Conservation (phyloP, 2,888 invertebrate genomes). For the Acrocyrtus sp. region DNA sequence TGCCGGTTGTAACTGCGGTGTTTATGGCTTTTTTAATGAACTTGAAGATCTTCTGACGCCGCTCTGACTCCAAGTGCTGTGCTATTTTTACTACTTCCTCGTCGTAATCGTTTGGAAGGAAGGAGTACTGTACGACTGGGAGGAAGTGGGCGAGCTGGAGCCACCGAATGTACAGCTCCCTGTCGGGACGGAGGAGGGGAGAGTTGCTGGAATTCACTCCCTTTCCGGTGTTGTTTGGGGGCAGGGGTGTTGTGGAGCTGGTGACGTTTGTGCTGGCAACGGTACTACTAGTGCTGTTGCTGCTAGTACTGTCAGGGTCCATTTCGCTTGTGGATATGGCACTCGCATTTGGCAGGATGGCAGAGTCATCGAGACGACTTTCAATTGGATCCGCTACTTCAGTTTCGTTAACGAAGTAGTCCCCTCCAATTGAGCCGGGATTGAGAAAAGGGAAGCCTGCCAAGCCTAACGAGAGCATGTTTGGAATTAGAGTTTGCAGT, state of each 20-base stretch:
- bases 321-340: no score
- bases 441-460: constrained; percentile 93
- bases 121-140: constrained; percentile 91
- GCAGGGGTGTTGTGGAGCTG: no score
- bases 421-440: constrained; percentile 94
- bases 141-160: constrained; percentile 89
- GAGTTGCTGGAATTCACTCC: no score
- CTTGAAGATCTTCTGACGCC: constrained; percentile 74
- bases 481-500: constrained; percentile 83
- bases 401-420: constrained; percentile 65
- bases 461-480: constrained; percentile 86
- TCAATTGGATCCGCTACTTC: neutral
- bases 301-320: no score
- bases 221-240: no score
- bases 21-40: constrained; percentile 80
- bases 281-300: no score
- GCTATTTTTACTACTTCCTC: constrained; percentile 79
- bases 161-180: constrained; percentile 90
- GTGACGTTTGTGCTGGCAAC: no score
- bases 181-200: constrained; percentile 75
- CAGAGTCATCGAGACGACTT: no score
- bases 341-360: no score
- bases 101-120: constrained; percentile 90
- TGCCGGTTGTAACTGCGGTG: constrained; percentile 81
- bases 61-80: constrained; percentile 72